These are phyloP conservation scores for Aquatica leii DNA, from an alignment of 2,888 invertebrate genomes.

Conservation along the genomic window DNA sequence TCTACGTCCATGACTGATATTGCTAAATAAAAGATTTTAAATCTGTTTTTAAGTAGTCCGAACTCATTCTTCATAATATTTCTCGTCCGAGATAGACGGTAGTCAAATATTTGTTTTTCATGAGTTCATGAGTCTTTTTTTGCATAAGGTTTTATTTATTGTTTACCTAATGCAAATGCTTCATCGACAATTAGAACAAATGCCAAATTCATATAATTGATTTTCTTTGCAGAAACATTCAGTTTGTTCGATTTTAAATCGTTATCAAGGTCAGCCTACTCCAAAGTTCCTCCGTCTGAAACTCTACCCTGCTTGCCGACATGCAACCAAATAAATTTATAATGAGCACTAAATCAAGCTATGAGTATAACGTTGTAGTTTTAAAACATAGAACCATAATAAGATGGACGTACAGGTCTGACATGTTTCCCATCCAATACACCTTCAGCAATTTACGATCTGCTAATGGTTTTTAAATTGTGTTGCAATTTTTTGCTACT, in stretches of 20 bases:
- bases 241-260: conserved; percentile 21
- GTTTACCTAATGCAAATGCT: conserved; percentile 33
- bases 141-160: conserved; percentile 26
- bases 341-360: conserved; percentile 37
- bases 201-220: conserved; percentile 31
- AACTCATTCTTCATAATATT: conserved; percentile 24
- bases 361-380: conserved; percentile 45
- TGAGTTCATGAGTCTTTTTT: conserved; percentile 34
- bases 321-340: conserved; percentile 35
- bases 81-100: conserved; percentile 37
- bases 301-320: conserved; percentile 39
- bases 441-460: conserved; percentile 11
- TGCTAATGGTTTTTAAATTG: neutral
- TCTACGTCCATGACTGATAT: conserved; percentile 25
- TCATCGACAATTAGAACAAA: conserved; percentile 33
- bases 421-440: too few relatives aligned
- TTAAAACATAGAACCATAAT: conserved; percentile 44
- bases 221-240: conserved; percentile 18
- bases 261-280: conserved; percentile 30
- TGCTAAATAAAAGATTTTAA: conserved; percentile 33
- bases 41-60: conserved; percentile 24
- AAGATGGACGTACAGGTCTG: conserved; percentile 27
- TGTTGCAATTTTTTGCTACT: neutral
- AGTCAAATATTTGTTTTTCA: conserved; percentile 36
- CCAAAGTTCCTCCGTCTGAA: conserved; percentile 38